Base-by-base conservation (phyloP, 2,113 vertebrate genomes). In the Ifrita kowaldi region DNA sequence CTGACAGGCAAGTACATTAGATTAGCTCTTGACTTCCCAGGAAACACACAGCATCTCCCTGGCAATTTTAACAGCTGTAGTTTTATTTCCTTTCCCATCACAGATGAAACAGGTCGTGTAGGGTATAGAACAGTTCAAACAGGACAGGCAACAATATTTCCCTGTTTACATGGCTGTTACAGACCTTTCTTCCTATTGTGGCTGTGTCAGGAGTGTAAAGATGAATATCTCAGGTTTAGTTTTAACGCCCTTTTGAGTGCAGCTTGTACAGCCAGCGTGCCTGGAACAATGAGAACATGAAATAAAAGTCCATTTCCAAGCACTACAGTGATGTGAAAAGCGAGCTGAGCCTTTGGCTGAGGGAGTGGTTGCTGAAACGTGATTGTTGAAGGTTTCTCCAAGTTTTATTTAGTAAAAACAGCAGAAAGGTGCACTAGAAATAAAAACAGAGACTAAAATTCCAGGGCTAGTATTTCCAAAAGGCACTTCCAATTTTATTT, bases 291-390 rank as follows among this genome's bases (percentile, higher is more conserved):
- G 26, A 60, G 37, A 70, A 67, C 16, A 39, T 46, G 26, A 37
- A 81, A 13, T 49, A 7, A 70, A 84, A 70, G 6, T 32, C 27
- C 1, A 32, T 41, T 84, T 78, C 41, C n/a, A 47, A 84, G 59
- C 19, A 15, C 17, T 42, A 6, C 2, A 4, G 57, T 6, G 63
- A 37, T 55, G 27, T 14, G 13, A 84, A 37, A 11, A 21, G 16
- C 0, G 0, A 86, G 49, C 44, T 60, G 76, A 80, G 30, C 85
- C 44, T 30, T 47, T 73, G 21, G 33, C 39, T 71, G 28, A 79
- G 55, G 39, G 30, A 64, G 5, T 0, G 0, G 35, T 17, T 71
- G 44, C 13, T 23, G 28, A 46, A 65, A 69, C 0, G 1, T 4
- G n/a, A 9, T 13, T 12, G 28, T 15, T 2, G 1, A 42, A 69